A percentile compares a stretch with the other conserved stretches of the same genome.
Conservation (phyloP, 2,113 vertebrate species). For the Lampris megalopsis region DNA sequence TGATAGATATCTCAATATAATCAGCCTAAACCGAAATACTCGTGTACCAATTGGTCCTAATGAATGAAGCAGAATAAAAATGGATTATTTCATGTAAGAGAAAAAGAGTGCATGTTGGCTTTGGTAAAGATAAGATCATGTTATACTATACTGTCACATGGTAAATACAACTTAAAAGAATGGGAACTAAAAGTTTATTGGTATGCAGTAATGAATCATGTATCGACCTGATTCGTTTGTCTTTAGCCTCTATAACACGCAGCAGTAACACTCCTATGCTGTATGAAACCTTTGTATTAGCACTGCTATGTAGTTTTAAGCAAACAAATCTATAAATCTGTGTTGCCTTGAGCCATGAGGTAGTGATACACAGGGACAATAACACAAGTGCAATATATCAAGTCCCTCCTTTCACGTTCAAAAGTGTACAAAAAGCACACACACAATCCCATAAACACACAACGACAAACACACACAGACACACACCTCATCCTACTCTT, state of each 20-base stretch:
- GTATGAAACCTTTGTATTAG: background rate
- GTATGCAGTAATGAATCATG: background rate
- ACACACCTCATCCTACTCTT: background rate
- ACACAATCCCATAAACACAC: background rate
- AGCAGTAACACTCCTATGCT: conserved; percentile 10
- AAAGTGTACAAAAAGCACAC: conserved; percentile 7
- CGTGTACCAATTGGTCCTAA: background rate
- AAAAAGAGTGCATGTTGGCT: conserved; percentile 18
- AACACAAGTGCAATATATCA: conserved; percentile 62
- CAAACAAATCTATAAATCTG: conserved; percentile 23
- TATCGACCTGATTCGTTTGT: background rate
- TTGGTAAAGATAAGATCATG: conserved; percentile 14
- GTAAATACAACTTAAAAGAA: background rate
- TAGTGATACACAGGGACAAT: conserved; percentile 59
- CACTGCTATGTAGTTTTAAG: conserved; percentile 11
- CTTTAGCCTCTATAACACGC: background rate
- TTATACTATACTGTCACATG: background rate
- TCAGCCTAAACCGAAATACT: conserved; percentile 4
- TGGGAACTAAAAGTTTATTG: conserved; percentile 5
- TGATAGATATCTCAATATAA: conserved; percentile 7
- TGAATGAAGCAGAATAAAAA: background rate
- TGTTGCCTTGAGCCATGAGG: conserved; percentile 66
- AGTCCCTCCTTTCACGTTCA: conserved; percentile 34
- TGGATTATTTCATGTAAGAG: background rate
- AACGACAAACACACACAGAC: conserved; percentile 3